Evolutionary conservation across 1,140 invertebrate genomes (phyloP).

Genomic region (Brachionus paranguensis): DNA sequence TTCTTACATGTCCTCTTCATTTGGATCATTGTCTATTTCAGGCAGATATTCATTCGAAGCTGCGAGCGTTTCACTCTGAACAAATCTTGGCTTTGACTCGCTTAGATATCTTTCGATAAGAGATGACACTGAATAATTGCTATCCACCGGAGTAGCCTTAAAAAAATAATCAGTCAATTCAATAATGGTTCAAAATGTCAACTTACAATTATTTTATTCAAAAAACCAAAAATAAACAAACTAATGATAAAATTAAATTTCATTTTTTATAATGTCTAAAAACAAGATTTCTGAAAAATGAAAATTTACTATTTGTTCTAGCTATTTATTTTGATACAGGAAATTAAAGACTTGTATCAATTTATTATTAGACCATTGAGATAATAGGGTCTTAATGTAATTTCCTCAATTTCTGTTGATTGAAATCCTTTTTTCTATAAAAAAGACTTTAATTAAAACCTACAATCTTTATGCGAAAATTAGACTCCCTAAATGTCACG

Average conservation of each 20-base stretch:
- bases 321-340: background rate
- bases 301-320: background rate
- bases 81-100: background rate
- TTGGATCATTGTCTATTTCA: background rate
- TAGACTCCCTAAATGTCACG: background rate
- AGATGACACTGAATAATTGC: slow-evolving; percentile 7
- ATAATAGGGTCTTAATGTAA: background rate
- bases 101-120: background rate
- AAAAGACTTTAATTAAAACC: background rate
- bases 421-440: background rate
- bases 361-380: background rate
- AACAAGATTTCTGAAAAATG: background rate
- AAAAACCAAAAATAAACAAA: background rate
- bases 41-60: background rate
- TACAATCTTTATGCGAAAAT: background rate
- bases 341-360: background rate
- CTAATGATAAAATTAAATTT: background rate
- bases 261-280: background rate
- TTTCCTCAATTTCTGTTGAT: slow-evolving; percentile 3
- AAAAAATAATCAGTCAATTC: background rate
- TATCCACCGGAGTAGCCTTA: background rate
- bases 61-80: background rate
- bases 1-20: background rate
- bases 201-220: slow-evolving; percentile 1
- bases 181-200: background rate